Base-by-base conservation (phyloP, 2,113 vertebrate species). In the Oceanodroma tethys region DNA sequence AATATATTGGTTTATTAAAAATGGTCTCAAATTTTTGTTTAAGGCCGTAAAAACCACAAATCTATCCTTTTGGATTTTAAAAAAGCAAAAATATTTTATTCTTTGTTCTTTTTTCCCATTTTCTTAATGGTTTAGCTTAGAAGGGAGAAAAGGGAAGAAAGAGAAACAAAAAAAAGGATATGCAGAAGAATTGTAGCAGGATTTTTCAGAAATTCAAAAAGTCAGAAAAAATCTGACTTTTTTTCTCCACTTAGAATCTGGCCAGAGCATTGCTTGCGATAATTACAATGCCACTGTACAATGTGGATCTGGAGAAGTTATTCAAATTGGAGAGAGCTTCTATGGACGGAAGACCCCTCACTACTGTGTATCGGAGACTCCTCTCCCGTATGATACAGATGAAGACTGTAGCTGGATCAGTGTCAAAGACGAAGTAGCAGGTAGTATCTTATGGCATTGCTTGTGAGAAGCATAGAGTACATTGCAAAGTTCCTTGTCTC, bases 221-320 rank as follows among this genome's bases (percentile, higher is more conserved):
- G 9, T 22, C 45, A n/a, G n/a, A n/a, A n/a, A n/a, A 87, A 40
- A 26, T 81, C 19, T 59, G 30, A 22, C 38, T 52, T 59, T 87
- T 72, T 55, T 53, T 16, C 34, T 42, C 8, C 43, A 29, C 4
- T 20, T 88, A 99, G 99, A 98, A 91, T 97, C 93, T 18, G 98
- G 98, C 70, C 98, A 93, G 91, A 98, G 98, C 75, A 96, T 99
- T 78, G 98, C 98, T 43, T 99, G 99, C 74, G 96, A 98, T 15
- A 98, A 98, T 43, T 97, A 97, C 94, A 99, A 99, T 32, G 98
- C 98, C 43, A 99, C 99, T 27, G 80, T 99, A 65, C 98, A 99
- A 62, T 99, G 99, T 66, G 98, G 98, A 32, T 99, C 99, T 1
- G 99, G 99, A 92, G 97, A 99, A 94, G 99, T 99, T 55, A 98